phyloP scores from a whole-genome alignment of 2,113 vertebrate species.

The Platanista minor region DNA sequence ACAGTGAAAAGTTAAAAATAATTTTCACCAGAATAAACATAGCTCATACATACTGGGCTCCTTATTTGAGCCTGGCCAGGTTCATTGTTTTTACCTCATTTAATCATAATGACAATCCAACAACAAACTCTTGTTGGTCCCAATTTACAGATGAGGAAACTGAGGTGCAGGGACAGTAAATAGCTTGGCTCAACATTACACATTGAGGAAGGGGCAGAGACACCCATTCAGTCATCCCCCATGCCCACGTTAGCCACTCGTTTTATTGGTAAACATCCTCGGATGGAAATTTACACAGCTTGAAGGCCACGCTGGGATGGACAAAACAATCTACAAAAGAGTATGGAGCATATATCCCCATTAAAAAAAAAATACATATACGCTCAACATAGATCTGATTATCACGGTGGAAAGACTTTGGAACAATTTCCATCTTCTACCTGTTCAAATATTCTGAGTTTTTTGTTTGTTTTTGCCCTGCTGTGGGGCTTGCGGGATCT shows the following conservation, averaged over 20 bases:
- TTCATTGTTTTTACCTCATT: neutral
- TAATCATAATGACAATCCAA: neutral
- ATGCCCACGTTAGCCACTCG: neutral
- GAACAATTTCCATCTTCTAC: neutral
- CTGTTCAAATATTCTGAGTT: neutral
- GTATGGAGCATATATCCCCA: neutral
- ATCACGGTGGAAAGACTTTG: rapidly evolving
- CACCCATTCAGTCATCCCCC: rapidly evolving
- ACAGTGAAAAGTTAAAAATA: neutral
- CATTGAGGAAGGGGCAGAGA: neutral
- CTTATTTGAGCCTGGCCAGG: neutral
- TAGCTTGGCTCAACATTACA: neutral
- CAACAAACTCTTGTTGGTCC: neutral
- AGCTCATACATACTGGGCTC: neutral
- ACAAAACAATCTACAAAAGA: neutral
- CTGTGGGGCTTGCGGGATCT: neutral
- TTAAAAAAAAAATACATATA: neutral
- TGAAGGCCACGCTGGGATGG: neutral
- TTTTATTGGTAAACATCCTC: neutral
- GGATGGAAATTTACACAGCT: neutral
- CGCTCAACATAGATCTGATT: neutral
- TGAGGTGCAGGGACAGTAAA: neutral
- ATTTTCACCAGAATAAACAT: neutral
- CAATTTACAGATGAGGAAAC: neutral
- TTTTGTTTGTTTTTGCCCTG: neutral